Conservation (phyloP, 1,140 invertebrate genomes). For the Bombus fervidus region DNA sequence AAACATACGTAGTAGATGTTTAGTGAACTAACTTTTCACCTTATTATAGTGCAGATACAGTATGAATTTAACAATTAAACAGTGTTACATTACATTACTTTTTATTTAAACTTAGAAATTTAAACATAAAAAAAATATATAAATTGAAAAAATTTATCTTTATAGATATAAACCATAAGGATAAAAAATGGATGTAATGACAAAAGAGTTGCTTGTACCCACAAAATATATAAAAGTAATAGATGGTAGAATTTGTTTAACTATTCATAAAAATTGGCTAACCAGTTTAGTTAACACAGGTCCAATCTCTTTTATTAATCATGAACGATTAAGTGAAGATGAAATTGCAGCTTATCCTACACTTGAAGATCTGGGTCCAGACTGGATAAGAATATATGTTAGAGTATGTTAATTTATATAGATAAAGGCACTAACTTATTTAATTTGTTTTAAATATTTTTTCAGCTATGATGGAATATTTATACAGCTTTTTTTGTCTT, state of each 20-base stretch:
- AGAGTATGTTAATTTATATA: constrained; percentile 68
- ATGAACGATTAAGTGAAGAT: constrained; percentile 75
- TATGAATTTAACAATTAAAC: background rate
- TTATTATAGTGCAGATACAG: background rate
- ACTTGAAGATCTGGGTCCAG: constrained; percentile 74
- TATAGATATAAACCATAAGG: background rate
- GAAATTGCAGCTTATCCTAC: constrained; percentile 79
- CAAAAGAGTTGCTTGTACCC: constrained; percentile 74
- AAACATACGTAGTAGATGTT: background rate
- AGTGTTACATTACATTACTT: background rate
- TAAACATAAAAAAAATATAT: background rate
- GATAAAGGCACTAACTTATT: background rate
- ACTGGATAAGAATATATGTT: constrained; percentile 77
- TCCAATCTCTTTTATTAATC: constrained; percentile 72
- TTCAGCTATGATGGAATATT: background rate
- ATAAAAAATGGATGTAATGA: constrained; percentile 72
- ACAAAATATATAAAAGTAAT: constrained; percentile 74
- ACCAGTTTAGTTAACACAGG: constrained; percentile 72
- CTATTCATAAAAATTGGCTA: constrained; percentile 76
- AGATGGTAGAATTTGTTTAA: constrained; percentile 76
- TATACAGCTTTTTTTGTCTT: background rate
- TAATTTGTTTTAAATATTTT: background rate
- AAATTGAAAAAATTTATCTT: background rate
- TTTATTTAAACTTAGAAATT: background rate
- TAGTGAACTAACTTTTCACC: background rate